phyloP scores from a whole-genome alignment of 2,113 vertebrate species.

The Sapayoa aenigma region DNA sequence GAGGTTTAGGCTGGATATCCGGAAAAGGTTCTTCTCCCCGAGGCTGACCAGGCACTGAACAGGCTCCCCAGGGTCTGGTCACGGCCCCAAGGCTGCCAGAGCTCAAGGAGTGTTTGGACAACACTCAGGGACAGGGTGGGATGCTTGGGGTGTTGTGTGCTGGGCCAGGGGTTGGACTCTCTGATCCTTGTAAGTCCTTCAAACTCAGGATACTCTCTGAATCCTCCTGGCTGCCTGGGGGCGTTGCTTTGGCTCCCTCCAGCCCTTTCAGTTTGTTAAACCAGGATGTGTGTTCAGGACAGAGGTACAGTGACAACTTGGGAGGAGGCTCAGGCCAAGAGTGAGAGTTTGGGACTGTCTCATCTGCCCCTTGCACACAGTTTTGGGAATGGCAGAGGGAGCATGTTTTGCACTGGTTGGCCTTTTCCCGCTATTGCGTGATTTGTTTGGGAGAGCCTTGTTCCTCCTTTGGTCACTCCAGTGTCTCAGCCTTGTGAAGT shows the following conservation, averaged over 20 bases:
- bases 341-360: background rate
- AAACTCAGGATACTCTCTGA: background rate
- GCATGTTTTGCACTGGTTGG: background rate
- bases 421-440: background rate
- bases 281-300: background rate
- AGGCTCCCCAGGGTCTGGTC: background rate
- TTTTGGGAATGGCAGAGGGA: background rate
- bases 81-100: background rate
- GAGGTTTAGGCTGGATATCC: accelerated
- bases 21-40: background rate
- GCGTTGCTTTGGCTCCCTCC: background rate
- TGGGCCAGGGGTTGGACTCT: accelerated
- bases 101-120: accelerated
- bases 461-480: background rate
- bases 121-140: background rate
- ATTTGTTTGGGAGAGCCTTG: background rate
- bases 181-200: background rate
- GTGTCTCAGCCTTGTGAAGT: background rate
- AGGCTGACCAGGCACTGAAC: background rate
- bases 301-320: background rate
- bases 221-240: background rate
- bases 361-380: accelerated
- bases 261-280: background rate
- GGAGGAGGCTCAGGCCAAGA: background rate
- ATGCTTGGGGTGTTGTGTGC: accelerated